A percentile compares a stretch with the other conserved stretches of the same genome.
Conservation (phyloP, 2,888 invertebrate species). For the Ophion slaviceki region DNA sequence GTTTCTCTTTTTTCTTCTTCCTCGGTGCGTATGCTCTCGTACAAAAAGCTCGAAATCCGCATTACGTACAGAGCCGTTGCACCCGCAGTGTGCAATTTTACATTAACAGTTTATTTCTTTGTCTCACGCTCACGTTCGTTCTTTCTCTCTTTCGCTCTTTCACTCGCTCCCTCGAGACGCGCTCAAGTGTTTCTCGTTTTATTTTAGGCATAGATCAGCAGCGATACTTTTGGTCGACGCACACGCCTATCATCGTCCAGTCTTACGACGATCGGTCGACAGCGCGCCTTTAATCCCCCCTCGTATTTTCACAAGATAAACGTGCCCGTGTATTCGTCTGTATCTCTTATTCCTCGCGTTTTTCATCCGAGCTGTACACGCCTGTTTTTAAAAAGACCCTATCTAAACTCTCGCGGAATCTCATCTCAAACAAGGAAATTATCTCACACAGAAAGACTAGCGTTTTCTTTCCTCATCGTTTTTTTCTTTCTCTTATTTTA, state of each 20-base stretch:
- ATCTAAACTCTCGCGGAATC: slow-evolving; percentile 76
- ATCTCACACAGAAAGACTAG: slow-evolving; percentile 81
- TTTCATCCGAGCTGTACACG: slow-evolving; percentile 50
- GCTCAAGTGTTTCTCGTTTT: slow-evolving; percentile 41
- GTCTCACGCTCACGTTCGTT: slow-evolving; percentile 68
- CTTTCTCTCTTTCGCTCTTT: slow-evolving; percentile 56
- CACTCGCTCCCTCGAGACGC: slow-evolving; percentile 52
- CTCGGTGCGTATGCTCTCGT: slow-evolving; percentile 61
- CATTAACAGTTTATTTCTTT: slow-evolving; percentile 75
- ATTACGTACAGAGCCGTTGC: slow-evolving; percentile 74
- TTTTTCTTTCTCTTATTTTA: slow-evolving; percentile 77
- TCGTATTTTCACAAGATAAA: slow-evolving; percentile 35
- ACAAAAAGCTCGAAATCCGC: slow-evolving; percentile 55
- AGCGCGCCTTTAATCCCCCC: slow-evolving; percentile 33
- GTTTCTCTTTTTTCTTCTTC: slow-evolving; percentile 15
- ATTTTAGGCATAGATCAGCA: slow-evolving; percentile 51
- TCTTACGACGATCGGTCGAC: slow-evolving; percentile 12
- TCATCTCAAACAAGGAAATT: slow-evolving; percentile 67
- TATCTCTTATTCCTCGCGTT: slow-evolving; percentile 5
- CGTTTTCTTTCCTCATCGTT: slow-evolving; percentile 77
- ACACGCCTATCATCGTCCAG: neutral
- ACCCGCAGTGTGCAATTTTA: slow-evolving; percentile 77
- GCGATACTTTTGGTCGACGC: slow-evolving; percentile 25
- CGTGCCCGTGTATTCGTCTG: slow-evolving; percentile 18
- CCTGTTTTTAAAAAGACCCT: slow-evolving; percentile 74